Percentiles rank a stretch among this genome's conserved stretches.
phyloP scores from a whole-genome alignment of 2,797 vertebrate genomes.

The Paguma larvata region DNA sequence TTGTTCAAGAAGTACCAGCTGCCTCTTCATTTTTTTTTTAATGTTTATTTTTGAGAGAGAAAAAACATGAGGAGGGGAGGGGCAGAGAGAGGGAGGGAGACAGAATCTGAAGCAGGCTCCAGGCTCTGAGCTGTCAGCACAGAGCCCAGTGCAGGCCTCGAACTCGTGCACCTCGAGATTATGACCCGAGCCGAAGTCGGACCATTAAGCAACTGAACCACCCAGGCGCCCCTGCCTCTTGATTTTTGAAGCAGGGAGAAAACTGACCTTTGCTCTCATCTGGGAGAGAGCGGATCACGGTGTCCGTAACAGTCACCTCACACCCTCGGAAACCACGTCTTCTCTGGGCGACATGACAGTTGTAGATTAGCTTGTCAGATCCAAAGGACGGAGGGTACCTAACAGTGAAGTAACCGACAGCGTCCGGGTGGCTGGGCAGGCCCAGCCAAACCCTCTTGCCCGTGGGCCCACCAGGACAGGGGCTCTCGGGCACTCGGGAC shows the following conservation, averaged over 20 bases:
- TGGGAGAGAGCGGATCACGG: not conserved
- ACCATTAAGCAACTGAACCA: no score
- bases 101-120: no score
- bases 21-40: no score
- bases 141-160: no score
- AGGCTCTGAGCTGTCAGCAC: no score
- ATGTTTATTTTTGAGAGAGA: no score
- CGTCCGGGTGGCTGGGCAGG: constrained; percentile 54
- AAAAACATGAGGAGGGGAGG: no score
- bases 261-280: not conserved
- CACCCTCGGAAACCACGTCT: not conserved
- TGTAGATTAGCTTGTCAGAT: not conserved
- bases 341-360: not conserved
- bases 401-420: not conserved
- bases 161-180: no score
- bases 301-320: not conserved
- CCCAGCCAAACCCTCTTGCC: constrained; percentile 45
- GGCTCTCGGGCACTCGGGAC: not conserved
- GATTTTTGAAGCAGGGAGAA: not conserved
- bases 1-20: not conserved
- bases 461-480: not conserved
- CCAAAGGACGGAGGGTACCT: not conserved
- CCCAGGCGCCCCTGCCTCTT: no score
- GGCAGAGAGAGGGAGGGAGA: no score
- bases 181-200: no score